A percentile compares a stretch with the other conserved stretches of the same genome.
Evolutionary conservation across 2,797 vertebrate species (phyloP).

Genomic region (Pipistrellus pygmaeus): DNA sequence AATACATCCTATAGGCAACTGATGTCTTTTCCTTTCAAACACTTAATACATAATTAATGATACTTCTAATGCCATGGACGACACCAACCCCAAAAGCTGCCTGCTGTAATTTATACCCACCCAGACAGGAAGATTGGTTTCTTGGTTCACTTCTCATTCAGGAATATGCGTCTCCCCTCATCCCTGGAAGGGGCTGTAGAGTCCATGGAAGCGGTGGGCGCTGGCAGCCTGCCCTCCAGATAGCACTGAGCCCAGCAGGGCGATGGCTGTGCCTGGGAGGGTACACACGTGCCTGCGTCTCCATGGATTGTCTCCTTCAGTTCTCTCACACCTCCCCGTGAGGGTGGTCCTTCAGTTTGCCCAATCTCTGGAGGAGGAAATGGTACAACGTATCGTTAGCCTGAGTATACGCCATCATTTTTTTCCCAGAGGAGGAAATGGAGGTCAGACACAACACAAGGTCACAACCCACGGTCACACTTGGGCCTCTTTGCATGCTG

Average conservation of each 20-base stretch:
- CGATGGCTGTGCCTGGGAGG: fast-evolving
- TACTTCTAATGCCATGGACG: conserved; percentile 78
- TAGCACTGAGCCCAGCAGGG: not conserved
- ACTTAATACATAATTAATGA: conserved; percentile 84
- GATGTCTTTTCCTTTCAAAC: conserved; percentile 81
- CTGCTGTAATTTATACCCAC: conserved; percentile 69
- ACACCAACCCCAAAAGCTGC: conserved; percentile 75
- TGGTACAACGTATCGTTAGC: too few species aligned
- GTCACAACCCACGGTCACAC: not conserved
- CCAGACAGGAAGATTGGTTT: conserved; percentile 55
- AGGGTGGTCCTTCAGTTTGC: not conserved
- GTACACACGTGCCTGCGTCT: not conserved
- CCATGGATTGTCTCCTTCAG: not conserved
- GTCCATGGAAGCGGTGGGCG: not conserved
- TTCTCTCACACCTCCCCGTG: not conserved
- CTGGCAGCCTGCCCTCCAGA: not conserved
- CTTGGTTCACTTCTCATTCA: conserved; percentile 62
- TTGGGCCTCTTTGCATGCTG: not conserved
- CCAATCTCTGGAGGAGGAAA: not conserved
- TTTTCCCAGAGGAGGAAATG: not conserved
- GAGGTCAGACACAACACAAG: not conserved
- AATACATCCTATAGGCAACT: conserved; percentile 81
- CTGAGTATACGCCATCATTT: too few species aligned
- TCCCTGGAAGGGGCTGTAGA: conserved; percentile 2
- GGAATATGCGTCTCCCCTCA: not conserved